These are phyloP conservation scores for Notodonta ziczac DNA, from an alignment of 2,888 invertebrate species.

Conservation along the genomic window DNA sequence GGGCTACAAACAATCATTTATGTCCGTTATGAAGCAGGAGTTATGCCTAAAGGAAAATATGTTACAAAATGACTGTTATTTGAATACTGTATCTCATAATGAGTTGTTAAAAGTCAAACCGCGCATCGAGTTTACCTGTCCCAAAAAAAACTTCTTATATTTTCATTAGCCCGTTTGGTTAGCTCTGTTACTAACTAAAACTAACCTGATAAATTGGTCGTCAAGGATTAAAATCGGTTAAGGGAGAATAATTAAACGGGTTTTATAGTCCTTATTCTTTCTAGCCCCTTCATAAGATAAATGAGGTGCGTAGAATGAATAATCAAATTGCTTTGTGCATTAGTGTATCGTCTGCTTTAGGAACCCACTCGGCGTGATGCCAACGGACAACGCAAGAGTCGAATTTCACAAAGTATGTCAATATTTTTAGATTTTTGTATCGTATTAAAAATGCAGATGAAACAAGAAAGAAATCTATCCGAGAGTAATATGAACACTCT, in stretches of 20 bases:
- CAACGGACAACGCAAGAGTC: conserved; percentile 14
- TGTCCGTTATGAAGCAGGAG: too few relatives aligned
- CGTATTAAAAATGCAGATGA: conserved; percentile 23
- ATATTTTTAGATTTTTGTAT: conserved; percentile 34
- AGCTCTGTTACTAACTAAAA: too few relatives aligned
- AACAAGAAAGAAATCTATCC: conserved; percentile 3
- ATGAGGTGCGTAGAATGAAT: conserved; percentile 3
- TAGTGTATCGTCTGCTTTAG: conserved; percentile 25
- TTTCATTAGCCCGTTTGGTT: too few relatives aligned
- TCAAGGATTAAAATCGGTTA: background rate
- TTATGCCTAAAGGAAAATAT: too few relatives aligned
- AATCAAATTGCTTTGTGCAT: conserved; percentile 17
- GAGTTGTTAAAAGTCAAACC: too few relatives aligned
- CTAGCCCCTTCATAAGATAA: background rate
- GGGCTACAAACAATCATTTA: too few relatives aligned
- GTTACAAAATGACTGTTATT: too few relatives aligned
- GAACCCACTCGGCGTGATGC: conserved; percentile 44
- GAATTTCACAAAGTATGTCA: conserved; percentile 23
- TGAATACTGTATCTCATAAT: too few relatives aligned
- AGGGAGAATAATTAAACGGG: background rate
- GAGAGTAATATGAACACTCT: background rate
- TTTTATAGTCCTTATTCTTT: background rate
- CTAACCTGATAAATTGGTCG: too few relatives aligned
- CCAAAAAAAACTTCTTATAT: too few relatives aligned
- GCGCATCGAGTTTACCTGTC: too few relatives aligned